These are phyloP conservation scores for Caenorhabditis imperialis DNA, from an alignment of 2,888 invertebrate species.

Conservation along the genomic window DNA sequence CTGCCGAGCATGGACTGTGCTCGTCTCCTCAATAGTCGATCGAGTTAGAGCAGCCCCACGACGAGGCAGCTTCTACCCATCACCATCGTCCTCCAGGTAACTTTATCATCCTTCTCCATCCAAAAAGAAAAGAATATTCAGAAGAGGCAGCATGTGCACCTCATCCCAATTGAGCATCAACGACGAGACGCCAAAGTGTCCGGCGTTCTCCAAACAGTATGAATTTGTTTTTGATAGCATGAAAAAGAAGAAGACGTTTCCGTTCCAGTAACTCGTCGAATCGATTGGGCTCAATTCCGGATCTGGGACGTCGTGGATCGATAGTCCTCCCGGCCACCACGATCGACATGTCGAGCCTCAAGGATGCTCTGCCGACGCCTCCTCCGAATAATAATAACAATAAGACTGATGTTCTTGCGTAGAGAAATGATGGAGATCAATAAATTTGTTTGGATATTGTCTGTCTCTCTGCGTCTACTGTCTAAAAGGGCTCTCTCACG, in stretches of 20 bases:
- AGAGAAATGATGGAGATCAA: not conserved
- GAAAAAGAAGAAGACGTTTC: not conserved
- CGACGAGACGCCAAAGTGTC: slow-evolving; percentile 36
- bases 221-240: too few relatives aligned
- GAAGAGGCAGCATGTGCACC: slow-evolving; percentile 41
- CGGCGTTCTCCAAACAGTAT: not conserved
- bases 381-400: slow-evolving; percentile 24
- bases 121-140: too few relatives aligned
- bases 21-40: slow-evolving; percentile 74
- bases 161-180: slow-evolving; percentile 19
- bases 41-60: slow-evolving; percentile 69
- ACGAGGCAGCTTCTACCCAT: slow-evolving; percentile 51
- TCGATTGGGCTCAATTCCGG: slow-evolving; percentile 15
- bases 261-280: slow-evolving; percentile 18
- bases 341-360: slow-evolving; percentile 37
- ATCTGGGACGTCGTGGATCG: slow-evolving; percentile 45
- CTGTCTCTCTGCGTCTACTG: too few relatives aligned
- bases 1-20: slow-evolving; percentile 72
- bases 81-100: slow-evolving; percentile 32
- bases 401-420: slow-evolving; percentile 31
- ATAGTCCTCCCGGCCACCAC: slow-evolving; percentile 52
- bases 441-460: too few relatives aligned
- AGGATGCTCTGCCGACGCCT: slow-evolving; percentile 48
- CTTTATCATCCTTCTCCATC: not conserved
- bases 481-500: too few relatives aligned